Evolutionary conservation across 2,888 invertebrate genomes (phyloP).

Genomic region (Hyalella azteca): DNA sequence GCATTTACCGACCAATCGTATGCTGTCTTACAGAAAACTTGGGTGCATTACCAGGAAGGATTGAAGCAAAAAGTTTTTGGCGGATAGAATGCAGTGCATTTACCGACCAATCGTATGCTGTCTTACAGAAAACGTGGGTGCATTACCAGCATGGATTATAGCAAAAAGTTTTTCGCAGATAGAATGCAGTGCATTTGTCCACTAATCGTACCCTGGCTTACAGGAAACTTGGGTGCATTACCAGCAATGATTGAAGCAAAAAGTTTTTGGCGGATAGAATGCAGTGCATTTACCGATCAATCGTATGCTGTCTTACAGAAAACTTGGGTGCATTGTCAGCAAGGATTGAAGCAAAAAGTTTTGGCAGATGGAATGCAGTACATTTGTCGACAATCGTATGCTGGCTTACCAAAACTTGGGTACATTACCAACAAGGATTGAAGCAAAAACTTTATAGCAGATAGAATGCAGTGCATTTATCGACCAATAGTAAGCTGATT

Average conservation of each 20-base stretch:
- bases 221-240: constrained; percentile 3
- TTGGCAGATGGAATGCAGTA: too few relatives aligned
- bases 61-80: background rate
- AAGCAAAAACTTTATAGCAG: background rate
- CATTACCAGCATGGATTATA: background rate
- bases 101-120: background rate
- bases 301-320: background rate
- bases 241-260: background rate
- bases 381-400: background rate
- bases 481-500: background rate
- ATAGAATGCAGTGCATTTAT: background rate
- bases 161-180: background rate
- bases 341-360: background rate
- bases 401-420: background rate
- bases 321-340: background rate
- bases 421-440: background rate
- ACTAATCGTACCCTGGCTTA: background rate
- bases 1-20: background rate
- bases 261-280: background rate
- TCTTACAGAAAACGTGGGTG: background rate
- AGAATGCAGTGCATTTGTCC: background rate
- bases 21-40: background rate
- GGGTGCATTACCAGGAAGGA: background rate
- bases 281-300: background rate
- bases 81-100: background rate